Conservation (phyloP, 2,888 invertebrate species). For the Pycnomerus fuliginosus region DNA sequence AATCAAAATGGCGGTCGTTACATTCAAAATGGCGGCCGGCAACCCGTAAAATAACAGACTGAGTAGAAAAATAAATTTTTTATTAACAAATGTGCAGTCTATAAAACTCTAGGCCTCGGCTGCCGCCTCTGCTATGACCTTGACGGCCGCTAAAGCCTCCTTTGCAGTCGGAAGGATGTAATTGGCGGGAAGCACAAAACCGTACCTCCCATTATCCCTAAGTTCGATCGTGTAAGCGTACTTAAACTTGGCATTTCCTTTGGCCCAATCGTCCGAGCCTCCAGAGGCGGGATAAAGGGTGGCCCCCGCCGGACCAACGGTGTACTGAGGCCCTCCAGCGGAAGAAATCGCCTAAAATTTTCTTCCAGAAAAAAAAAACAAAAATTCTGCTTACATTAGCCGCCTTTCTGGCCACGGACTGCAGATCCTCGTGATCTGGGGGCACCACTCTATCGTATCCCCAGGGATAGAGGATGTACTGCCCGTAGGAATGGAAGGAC, state of each 20-base stretch:
- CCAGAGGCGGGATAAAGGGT: conserved; percentile 79
- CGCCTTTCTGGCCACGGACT: conserved; percentile 67
- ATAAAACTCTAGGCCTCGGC: conserved; percentile 38
- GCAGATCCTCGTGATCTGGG: conserved; percentile 68
- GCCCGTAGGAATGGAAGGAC: conserved; percentile 83
- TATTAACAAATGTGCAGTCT: background rate
- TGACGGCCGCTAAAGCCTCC: conserved; percentile 72
- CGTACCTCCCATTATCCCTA: conserved; percentile 79
- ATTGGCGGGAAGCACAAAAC: conserved; percentile 81
- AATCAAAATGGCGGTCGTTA: no score
- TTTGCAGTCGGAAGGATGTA: conserved; percentile 74
- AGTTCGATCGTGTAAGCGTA: conserved; percentile 90
- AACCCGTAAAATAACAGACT: conserved; percentile 5
- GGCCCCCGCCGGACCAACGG: conserved; percentile 76
- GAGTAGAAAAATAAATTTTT: background rate
- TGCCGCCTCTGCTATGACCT: conserved; percentile 60
- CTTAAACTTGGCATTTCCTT: conserved; percentile 76
- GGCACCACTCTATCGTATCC: conserved; percentile 75
- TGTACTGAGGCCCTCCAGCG: conserved; percentile 64
- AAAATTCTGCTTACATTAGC: conserved; percentile 58
- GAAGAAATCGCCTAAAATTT: conserved; percentile 62
- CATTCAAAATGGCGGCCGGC: no score
- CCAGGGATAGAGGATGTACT: conserved; percentile 85
- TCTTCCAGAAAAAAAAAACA: conserved; percentile 3
- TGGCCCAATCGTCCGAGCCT: conserved; percentile 90